phyloP scores from a whole-genome alignment of 2,888 invertebrate genomes.

The Drosophila austrosaltans region DNA sequence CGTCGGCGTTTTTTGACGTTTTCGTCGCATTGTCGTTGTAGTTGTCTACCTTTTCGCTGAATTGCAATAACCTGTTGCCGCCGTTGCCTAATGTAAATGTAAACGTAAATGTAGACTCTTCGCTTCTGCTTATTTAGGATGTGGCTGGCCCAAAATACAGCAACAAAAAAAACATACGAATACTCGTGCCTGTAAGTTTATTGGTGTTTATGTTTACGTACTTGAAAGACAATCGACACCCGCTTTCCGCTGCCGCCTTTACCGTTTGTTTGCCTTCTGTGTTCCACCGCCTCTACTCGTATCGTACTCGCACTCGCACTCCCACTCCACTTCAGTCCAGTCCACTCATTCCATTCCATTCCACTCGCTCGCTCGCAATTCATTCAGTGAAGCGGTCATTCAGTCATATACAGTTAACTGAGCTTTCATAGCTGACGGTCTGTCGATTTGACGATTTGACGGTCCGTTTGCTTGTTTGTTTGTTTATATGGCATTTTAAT shows the following conservation, averaged over 20 bases:
- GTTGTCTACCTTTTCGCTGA: conserved; percentile 61
- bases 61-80: conserved; percentile 81
- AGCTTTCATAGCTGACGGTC: conserved; percentile 19
- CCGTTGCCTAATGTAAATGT: conserved; percentile 51
- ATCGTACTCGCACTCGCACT: conserved; percentile 27
- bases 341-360: conserved; percentile 26
- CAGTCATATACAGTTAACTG: conserved; percentile 9
- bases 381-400: conserved; percentile 37
- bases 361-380: conserved; percentile 42
- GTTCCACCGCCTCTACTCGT: conserved; percentile 20
- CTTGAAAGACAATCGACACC: conserved; percentile 63
- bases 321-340: conserved; percentile 29
- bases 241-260: conserved; percentile 10
- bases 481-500: conserved; percentile 76
- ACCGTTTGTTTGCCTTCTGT: no score
- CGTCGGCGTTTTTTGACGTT: conserved; percentile 30
- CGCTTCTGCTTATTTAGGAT: conserved; percentile 73
- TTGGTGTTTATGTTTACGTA: conserved; percentile 49
- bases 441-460: conserved; percentile 55
- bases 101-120: conserved; percentile 31
- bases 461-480: conserved; percentile 61
- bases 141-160: conserved; percentile 48
- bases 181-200: conserved; percentile 25
- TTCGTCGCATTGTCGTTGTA: conserved; percentile 58
- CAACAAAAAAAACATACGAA: conserved; percentile 17